Base-by-base conservation (phyloP, 2,113 vertebrate genomes). In the Trogon surrucura region DNA sequence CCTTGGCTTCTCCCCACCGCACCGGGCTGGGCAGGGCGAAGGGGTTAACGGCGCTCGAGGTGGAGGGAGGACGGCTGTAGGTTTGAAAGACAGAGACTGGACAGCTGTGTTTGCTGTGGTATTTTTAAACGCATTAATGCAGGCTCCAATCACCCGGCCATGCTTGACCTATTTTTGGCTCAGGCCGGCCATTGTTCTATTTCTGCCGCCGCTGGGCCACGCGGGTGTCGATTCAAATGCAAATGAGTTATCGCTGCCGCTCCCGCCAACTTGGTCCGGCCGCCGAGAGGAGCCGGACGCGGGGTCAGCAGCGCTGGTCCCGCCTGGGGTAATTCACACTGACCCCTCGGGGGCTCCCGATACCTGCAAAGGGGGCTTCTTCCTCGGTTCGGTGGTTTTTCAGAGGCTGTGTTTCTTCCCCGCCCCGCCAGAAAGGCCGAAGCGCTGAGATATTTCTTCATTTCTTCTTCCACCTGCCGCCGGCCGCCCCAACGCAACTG, bases 51-150 rank as follows among this genome's bases (percentile, higher is more conserved):
- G 71, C 74, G 74, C 95, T 91, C 72, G 78, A 93, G 96, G 94
- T 74, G 69, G 92, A 73, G 97, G 58, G 95, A 94, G 98, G 95
- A 93, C 96, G 92, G 94, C 95, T 88, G 96, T 96, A 84, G 94
- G 98, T 98, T 98, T 98, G 97, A 98, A 97, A 99, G 98, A 98
- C 98, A 98, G 97, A 98, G 98, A 98, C 97, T 97, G 98, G 99
- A 99, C 99, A 99, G 99, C 99, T 99, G 99, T 99, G 98, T 99
- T 99, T 99, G 98, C 98, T 98, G 98, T 97, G 99, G 98, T 99
- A 99, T 99, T 99, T 99, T 99, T 99, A 99, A 99, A 99, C 98
- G 98, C 99, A 99, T 99, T 99, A 99, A 98, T 99, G 98, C 98
- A 98, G 98, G 98, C 99, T 99, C 99, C 99, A 98, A 99, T 99